Base-by-base conservation (phyloP, 2,888 invertebrate genomes). In the Ferdinandea cuprea region DNA sequence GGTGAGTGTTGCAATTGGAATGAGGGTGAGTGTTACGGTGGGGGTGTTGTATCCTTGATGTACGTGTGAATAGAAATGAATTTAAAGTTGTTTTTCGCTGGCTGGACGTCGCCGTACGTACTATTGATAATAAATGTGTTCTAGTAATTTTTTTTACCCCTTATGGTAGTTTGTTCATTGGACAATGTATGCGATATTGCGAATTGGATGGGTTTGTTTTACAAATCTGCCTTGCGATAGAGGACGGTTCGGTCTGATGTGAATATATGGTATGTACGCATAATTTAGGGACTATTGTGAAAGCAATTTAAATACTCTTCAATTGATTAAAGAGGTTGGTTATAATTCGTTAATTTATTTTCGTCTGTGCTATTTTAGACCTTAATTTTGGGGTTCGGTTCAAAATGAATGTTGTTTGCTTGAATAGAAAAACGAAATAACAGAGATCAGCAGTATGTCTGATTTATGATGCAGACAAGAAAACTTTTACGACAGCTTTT, bases 41-140 rank as follows among this genome's bases (percentile, higher is more conserved):
- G 68, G 40, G 40, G 35, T 13, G 40, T 54, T 56, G 56, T 73
- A 73, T 73, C 46, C 56, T 65, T 65, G 54, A 42, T 35, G 21
- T 48, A 32, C 28, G 68, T 69, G 74, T 80, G 59, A 68, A 69
- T 80, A 69, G 58, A 80, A 79, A 74, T 74, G 74, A 80, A 80
- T 80, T 80, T 74, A 65, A 81, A 76, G 50, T 81, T 81, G 74
- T 65, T 76, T 68, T 71, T 54, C 68, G 74, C 59, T 68, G 42
- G 17, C 74, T 50, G 28, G 2, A 59, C 63, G 48, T 65, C 58
- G 54, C 48, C 17, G 28, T 48, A 30, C 17, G 32, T 13, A 28
- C 61, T 21, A 54, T 4, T 52, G 59, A 46, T 50, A 48, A 44
- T 69, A 76, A 76, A 44, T 52, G 50, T 25, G 28, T 52, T 63